phyloP scores from a whole-genome alignment of 2,113 vertebrate genomes.

The Chionis minor region DNA sequence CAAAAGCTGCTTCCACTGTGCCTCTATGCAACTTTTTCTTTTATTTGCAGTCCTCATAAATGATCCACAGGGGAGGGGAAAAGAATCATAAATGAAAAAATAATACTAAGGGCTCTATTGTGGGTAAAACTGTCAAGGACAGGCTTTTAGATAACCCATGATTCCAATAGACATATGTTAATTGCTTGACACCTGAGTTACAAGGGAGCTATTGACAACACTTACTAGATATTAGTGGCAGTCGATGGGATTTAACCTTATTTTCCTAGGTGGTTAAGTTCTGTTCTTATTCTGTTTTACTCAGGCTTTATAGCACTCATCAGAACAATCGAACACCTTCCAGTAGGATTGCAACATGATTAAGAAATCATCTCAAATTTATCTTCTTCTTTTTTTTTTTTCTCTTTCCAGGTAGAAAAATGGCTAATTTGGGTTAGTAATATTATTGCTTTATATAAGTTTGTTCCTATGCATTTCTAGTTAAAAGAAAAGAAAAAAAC shows the following conservation, averaged over 20 bases:
- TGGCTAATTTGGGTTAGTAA: not conserved
- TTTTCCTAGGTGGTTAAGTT: not conserved
- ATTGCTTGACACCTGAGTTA: not conserved
- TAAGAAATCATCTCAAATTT: not conserved
- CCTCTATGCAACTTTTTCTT: not conserved
- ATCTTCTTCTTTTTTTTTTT: not conserved
- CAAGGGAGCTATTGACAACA: not conserved
- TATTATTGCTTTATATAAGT: not conserved
- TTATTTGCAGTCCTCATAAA: constrained; percentile 15
- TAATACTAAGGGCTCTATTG: not conserved
- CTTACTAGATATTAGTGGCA: not conserved
- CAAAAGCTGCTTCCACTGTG: not conserved
- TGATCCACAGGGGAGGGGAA: not conserved
- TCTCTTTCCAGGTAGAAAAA: not conserved
- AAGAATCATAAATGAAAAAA: not conserved
- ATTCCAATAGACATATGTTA: not conserved
- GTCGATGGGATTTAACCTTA: not conserved
- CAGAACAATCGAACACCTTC: not conserved
- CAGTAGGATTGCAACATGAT: not conserved
- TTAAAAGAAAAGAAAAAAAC: not conserved
- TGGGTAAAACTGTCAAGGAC: not conserved
- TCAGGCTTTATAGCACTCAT: not conserved
- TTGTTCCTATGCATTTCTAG: not conserved
- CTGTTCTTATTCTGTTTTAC: not conserved
- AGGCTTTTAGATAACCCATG: not conserved